Evolutionary conservation across 1,140 invertebrate genomes (phyloP).

Genomic region (Drosophila busckii): DNA sequence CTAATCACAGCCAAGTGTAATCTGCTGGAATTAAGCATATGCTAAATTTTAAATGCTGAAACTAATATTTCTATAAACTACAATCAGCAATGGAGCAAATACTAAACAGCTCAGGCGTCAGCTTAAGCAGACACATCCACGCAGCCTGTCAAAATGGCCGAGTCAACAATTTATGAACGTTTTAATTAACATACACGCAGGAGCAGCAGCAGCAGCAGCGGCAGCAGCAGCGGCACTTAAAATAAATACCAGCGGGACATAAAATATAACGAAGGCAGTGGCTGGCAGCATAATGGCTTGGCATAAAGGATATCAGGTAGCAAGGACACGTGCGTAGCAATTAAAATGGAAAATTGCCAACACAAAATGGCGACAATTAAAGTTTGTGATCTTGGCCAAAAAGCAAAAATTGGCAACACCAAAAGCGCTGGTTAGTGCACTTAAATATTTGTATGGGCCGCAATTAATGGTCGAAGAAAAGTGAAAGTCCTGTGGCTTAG

Average conservation of each 20-base stretch:
- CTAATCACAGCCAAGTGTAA: no score
- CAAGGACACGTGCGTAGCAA: constrained; percentile 29
- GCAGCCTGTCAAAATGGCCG: constrained; percentile 28
- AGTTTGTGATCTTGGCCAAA: constrained; percentile 38
- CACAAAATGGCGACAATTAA: constrained; percentile 49
- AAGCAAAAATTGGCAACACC: not conserved
- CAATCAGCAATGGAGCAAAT: no score
- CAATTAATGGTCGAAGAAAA: constrained; percentile 28
- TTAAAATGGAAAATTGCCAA: constrained; percentile 27
- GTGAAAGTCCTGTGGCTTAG: constrained; percentile 49
- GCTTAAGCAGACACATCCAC: no score
- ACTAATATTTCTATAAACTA: no score
- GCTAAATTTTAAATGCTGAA: no score
- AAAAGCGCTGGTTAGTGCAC: no score
- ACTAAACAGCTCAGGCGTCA: no score
- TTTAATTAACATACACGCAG: constrained; percentile 58
- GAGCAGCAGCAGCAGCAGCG: not conserved
- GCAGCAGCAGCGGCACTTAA: constrained; percentile 9
- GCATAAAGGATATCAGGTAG: not conserved
- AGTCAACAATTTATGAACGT: constrained; percentile 57
- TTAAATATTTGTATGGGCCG: constrained; percentile 5
- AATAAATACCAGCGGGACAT: constrained; percentile 27
- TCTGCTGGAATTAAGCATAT: no score
- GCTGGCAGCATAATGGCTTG: not conserved
- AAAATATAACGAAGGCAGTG: constrained; percentile 21